Evolutionary conservation across 2,888 invertebrate genomes (phyloP), one percentile per base, ranked within the genome.

Genomic region (Cantharis lateralis): DNA sequence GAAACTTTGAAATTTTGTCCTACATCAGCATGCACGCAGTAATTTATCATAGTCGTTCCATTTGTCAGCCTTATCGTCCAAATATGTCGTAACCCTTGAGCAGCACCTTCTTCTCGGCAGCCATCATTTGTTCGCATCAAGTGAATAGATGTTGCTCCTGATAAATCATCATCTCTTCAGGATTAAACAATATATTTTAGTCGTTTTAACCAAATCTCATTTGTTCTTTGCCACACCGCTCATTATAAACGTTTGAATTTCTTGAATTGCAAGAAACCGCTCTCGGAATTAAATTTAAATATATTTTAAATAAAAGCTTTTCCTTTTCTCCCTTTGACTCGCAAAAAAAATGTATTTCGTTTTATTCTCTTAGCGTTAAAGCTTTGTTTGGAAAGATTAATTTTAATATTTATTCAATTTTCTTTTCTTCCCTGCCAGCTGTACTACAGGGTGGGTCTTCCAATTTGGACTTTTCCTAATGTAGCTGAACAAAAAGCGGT

Each of bases 41-140:
- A 81, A 82, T 82, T 82, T 82, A 80, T 82, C 82, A 82, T 82
- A 79, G 78, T 77, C 81, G 81, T 80, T 82, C 80, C 82, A 82
- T 82, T 82, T 82, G 82, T 82, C 82, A 82, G 81, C 78, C 80
- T 80, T 82, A 80, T 81, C 79, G 79, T 79, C 79, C 78, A 76
- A 79, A 75, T 79, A 79, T 79, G 75, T 79, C 79, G 79, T 79
- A 79, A 79, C 79, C 79, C 77, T 79, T 79, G 79, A 77, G 75
- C 70, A 74, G 75, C 75, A 79, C 77, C 77, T 79, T 79, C 75
- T 75, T 79, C 73, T 72, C 74, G 77, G 73, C 77, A 79, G 79
- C 72, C 76, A 75, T 78, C 80, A 80, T 81, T 81, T 81, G 80
- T 81, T 79, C 78, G 80, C 79, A 79, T 81, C 78, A 80, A 77